Base-by-base conservation (phyloP, 2,113 vertebrate species). In the Microcebus tavaratra region DNA sequence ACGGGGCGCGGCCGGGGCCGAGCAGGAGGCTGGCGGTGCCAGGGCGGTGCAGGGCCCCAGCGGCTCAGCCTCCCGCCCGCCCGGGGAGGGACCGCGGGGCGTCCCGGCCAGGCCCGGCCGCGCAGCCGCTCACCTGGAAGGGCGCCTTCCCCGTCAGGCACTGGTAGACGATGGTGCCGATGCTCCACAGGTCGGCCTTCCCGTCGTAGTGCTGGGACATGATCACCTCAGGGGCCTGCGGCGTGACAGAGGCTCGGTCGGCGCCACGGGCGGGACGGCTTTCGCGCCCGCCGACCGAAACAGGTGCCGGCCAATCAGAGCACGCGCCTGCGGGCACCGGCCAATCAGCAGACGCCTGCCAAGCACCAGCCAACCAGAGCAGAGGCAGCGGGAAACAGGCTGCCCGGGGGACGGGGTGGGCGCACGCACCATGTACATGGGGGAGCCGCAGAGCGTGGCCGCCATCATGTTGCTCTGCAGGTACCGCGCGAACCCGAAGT, bases 121-220 rank as follows among this genome's bases (percentile, higher is more conserved):
- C 17, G 14, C 31, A 2, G 6, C 14, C 6, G 25, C n/a, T 23
- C 50, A 79, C 99, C 98, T 99, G 99, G 98, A 99, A 99, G 2
- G 99, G 99, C 6, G 99, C 99, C 97, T 99, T 99, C 83, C 99
- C 99, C 1, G 99, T 99, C 96, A 99, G 98, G 98, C 99, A 99
- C 98, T 99, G 99, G 98, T 99, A 99, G 80, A 99, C 98, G 15
- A 99, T 99, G 61, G 99, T 99, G 68, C 99, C 99, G 27, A 99
- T 99, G 98, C 99, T 99, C 99, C 99, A 99, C 96, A 99, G 99
- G 93, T 99, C 99, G 6, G 99, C 99, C 98, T 99, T 99, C 97
- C 99, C 99, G 80, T 99, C 99, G 0, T 99, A 99, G 97, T 99
- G 99, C 97, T 99, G 99, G 68, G 99, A 99, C 99, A 99, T 99